Evolutionary conservation across 1,140 invertebrate species (phyloP).

Genomic region (Drosophila ogumai): DNA sequence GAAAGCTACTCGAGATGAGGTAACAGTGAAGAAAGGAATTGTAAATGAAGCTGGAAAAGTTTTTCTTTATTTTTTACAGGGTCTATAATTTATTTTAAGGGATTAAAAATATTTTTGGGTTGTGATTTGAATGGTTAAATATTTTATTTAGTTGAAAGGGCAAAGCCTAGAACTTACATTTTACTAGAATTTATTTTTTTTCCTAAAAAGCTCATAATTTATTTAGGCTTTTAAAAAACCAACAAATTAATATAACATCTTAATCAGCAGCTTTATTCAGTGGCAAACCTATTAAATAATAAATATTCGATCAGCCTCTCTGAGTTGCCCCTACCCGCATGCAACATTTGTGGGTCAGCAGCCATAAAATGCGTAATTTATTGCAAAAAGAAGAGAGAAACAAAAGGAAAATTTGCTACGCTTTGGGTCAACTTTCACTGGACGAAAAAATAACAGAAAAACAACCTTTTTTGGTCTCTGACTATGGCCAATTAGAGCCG

Average conservation of each 20-base stretch:
- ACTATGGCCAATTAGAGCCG: constrained; percentile 69
- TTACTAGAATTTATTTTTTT: no score
- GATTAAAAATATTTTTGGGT: not conserved
- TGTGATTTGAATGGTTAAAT: not conserved
- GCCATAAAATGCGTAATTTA: constrained; percentile 67
- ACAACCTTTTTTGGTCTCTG: constrained; percentile 15
- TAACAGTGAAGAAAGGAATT: constrained; percentile 10
- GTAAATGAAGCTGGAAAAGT: not conserved
- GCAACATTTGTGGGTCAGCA: constrained; percentile 5
- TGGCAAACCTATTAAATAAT: not conserved
- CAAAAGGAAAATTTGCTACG: constrained; percentile 51
- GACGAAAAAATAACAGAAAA: constrained; percentile 14
- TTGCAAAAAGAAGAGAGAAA: constrained; percentile 38
- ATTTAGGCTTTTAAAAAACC: not conserved
- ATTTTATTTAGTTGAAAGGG: not conserved
- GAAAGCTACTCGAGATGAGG: constrained; percentile 22
- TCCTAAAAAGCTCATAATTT: not conserved
- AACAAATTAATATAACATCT: not conserved
- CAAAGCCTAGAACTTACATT: not conserved
- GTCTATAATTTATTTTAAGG: not conserved
- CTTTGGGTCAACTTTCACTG: constrained; percentile 72
- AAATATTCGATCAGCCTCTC: not conserved
- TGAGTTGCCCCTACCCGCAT: not conserved
- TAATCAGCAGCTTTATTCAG: not conserved
- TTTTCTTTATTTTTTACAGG: not conserved